These are phyloP conservation scores for Nymphalis polychloros DNA, from an alignment of 2,888 invertebrate genomes.

Conservation along the genomic window DNA sequence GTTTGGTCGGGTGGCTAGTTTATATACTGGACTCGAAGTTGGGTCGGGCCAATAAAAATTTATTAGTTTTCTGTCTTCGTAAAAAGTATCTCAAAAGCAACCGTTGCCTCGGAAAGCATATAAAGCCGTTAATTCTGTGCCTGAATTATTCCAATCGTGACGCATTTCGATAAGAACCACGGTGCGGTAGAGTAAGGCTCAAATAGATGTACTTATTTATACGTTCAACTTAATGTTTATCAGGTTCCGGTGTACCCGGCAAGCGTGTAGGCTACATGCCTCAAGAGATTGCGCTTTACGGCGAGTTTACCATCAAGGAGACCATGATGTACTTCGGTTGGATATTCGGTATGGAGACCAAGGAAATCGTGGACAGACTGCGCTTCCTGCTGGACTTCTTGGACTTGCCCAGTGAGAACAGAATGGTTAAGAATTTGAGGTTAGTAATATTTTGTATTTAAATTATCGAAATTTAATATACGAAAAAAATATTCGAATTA, in stretches of 20 bases:
- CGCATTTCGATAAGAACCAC: too few relatives aligned
- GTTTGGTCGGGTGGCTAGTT: too few relatives aligned
- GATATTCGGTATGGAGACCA: slow-evolving; percentile 95
- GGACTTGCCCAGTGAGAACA: slow-evolving; percentile 92
- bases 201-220: too few relatives aligned
- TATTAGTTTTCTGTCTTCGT: too few relatives aligned
- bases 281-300: slow-evolving; percentile 94
- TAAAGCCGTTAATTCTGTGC: too few relatives aligned
- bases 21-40: too few relatives aligned
- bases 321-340: slow-evolving; percentile 98
- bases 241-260: slow-evolving; percentile 94
- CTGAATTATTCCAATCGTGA: too few relatives aligned
- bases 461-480: neutral
- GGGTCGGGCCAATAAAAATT: too few relatives aligned
- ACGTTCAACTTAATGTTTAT: neutral
- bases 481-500: too few relatives aligned
- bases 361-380: slow-evolving; percentile 90
- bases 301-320: slow-evolving; percentile 95
- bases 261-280: slow-evolving; percentile 99
- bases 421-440: slow-evolving; percentile 82
- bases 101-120: too few relatives aligned
- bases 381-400: slow-evolving; percentile 94
- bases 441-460: slow-evolving; percentile 43
- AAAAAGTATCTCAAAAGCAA: too few relatives aligned
- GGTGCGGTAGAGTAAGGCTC: too few relatives aligned